These are phyloP conservation scores for Eunapius fragilis DNA, from an alignment of 37 sponge, comb jelly and placozoan species.

Conservation along the genomic window DNA sequence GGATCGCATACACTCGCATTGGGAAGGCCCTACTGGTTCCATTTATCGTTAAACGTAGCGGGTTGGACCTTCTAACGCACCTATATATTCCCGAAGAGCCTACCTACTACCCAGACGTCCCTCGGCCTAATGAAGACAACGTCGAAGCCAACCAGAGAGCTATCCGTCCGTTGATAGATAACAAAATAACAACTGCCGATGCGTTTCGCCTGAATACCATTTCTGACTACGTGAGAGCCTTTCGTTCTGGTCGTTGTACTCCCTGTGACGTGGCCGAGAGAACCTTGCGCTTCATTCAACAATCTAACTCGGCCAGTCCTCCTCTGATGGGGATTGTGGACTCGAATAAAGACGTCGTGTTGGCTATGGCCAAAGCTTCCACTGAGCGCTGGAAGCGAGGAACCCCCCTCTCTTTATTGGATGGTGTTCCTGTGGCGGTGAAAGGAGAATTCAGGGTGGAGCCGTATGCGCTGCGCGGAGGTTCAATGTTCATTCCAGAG, in stretches of 20 bases:
- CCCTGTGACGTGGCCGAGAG: conserved; percentile 61
- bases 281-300: conserved; percentile 48
- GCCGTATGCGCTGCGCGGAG: conserved; percentile 53
- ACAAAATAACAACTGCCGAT: not conserved
- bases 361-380: conserved; percentile 73
- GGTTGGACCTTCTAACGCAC: conserved; percentile 19
- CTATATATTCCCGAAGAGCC: conserved; percentile 67
- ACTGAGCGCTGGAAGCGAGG: conserved; percentile 63
- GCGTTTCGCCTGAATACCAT: not conserved
- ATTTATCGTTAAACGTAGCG: not conserved
- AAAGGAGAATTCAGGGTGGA: conserved; percentile 81
- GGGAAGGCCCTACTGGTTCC: conserved; percentile 36
- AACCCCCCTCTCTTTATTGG: conserved; percentile 64
- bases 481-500: conserved; percentile 37
- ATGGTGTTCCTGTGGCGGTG: conserved; percentile 80
- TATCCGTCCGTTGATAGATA: not conserved
- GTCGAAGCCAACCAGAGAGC: conserved; percentile 8
- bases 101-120: conserved; percentile 52
- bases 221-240: conserved; percentile 49
- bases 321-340: conserved; percentile 79
- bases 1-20: conserved; percentile 57
- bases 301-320: conserved; percentile 43
- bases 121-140: conserved; percentile 1
- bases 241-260: conserved; percentile 20
- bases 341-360: conserved; percentile 47